Percentiles rank a stretch among this genome's conserved stretches.
These are phyloP conservation scores for Falco berigora DNA, from an alignment of 2,797 vertebrate genomes.

Conservation along the genomic window DNA sequence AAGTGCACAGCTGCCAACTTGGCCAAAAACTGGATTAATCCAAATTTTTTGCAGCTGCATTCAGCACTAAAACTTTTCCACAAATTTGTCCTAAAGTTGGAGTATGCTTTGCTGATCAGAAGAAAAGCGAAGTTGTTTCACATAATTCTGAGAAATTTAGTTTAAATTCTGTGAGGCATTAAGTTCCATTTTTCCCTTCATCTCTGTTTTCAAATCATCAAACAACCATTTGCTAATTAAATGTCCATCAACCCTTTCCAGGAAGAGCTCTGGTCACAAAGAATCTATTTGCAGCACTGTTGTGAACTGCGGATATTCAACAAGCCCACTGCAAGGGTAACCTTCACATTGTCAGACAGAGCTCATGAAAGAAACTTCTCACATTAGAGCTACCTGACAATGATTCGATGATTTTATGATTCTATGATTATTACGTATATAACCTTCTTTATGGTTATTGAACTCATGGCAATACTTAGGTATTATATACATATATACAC, in stretches of 20 bases:
- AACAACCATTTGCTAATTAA: background rate
- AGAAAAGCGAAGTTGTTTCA: background rate
- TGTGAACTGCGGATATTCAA: background rate
- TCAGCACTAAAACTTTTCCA: background rate
- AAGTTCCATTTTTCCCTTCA: background rate
- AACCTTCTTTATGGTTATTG: background rate
- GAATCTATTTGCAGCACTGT: background rate
- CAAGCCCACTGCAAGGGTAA: background rate
- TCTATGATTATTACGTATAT: background rate
- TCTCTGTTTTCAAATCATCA: background rate
- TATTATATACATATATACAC: too few relatives aligned
- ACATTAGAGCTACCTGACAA: background rate
- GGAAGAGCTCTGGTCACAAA: background rate
- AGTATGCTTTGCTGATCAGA: background rate
- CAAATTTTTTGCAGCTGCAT: background rate
- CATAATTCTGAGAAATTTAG: background rate
- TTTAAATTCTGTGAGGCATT: background rate
- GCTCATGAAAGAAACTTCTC: background rate
- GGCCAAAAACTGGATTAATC: background rate
- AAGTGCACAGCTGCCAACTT: background rate
- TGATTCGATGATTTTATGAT: too few relatives aligned
- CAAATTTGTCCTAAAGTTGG: background rate
- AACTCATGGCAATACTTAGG: background rate
- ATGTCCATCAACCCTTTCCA: background rate
- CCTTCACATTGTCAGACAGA: background rate